Evolutionary conservation across 2,888 invertebrate genomes (phyloP).

Genomic region (Gari tellinella): DNA sequence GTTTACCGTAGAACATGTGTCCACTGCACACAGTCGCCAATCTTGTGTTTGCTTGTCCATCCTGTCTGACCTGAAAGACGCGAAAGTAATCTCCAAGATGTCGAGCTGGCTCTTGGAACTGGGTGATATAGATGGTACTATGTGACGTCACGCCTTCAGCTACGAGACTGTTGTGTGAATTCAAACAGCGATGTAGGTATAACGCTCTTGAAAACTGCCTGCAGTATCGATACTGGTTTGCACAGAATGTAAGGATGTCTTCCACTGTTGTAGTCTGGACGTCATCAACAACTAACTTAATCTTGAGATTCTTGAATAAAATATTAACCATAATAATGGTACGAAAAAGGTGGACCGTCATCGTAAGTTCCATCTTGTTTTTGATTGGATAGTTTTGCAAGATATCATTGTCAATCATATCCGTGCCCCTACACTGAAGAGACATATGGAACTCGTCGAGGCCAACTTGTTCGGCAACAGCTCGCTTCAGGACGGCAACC

Average conservation of each 20-base stretch:
- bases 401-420: slow-evolving; percentile 22
- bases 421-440: slow-evolving; percentile 15
- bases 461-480: slow-evolving; percentile 24
- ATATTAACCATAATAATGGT: slow-evolving; percentile 20
- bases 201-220: slow-evolving; percentile 26
- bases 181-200: slow-evolving; percentile 22
- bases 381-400: slow-evolving; percentile 45
- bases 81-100: slow-evolving; percentile 19
- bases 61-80: slow-evolving; percentile 19
- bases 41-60: slow-evolving; percentile 23
- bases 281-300: slow-evolving; percentile 27
- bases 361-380: slow-evolving; percentile 38
- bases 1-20: slow-evolving; percentile 39
- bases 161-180: slow-evolving; percentile 12
- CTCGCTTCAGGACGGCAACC: slow-evolving; percentile 27
- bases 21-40: slow-evolving; percentile 29
- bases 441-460: slow-evolving; percentile 27
- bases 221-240: slow-evolving; percentile 17
- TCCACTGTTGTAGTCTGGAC: slow-evolving; percentile 23
- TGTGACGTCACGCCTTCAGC: slow-evolving; percentile 11
- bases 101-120: slow-evolving; percentile 20
- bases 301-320: slow-evolving; percentile 11
- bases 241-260: slow-evolving; percentile 43
- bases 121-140: slow-evolving; percentile 18
- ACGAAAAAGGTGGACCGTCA: slow-evolving; percentile 26